Base-by-base conservation (phyloP, 2,888 invertebrate species). In the Rhagophthalmus giganteus region DNA sequence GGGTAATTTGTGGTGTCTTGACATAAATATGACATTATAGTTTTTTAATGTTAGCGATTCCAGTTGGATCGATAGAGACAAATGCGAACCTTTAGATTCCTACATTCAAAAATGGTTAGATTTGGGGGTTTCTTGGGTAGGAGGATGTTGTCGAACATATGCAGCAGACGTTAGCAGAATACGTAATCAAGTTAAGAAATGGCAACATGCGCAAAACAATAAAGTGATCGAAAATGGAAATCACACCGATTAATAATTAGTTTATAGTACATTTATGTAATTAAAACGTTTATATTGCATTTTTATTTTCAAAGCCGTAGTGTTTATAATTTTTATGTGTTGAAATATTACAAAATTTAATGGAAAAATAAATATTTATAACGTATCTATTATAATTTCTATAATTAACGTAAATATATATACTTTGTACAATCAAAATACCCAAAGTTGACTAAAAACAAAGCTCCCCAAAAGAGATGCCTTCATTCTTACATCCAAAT, bases 71-170 rank as follows among this genome's bases (percentile, higher is more conserved):
- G 85, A 86, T 55, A 79, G 83, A 39, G 85, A 85, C 60, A 83
- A 83, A 67, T 84, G 84, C 69, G 82, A 85, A 57, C 80, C 87
- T 1, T 80, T 93, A 1, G 85, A 84, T 54, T 79, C 81, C 12
- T 88, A 86, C 68, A 83, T 93, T 5, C 79, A 81, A 11, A 85
- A 87, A 63, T 96, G 95, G 95, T 71, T 90, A 40, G 81, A 86
- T 47, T 73, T 87, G 32, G 94, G 94, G 1, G 90, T 89, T 24
- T 82, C 82, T 41, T 90, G 89, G 71, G 82, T 97, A 31, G 95
- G 96, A 12, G 96, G 96, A 0, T 97, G 96, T 66, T 97, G 96
- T 72, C 81, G 93, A 59, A 89, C 93, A 0, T 86, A 86, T 64
- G 88, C 93, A 1, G 80, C 85, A 0, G 92, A 94, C 70, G 86